Base-by-base conservation (phyloP, 2,113 vertebrate species). In the Nannobrachium achirus region DNA sequence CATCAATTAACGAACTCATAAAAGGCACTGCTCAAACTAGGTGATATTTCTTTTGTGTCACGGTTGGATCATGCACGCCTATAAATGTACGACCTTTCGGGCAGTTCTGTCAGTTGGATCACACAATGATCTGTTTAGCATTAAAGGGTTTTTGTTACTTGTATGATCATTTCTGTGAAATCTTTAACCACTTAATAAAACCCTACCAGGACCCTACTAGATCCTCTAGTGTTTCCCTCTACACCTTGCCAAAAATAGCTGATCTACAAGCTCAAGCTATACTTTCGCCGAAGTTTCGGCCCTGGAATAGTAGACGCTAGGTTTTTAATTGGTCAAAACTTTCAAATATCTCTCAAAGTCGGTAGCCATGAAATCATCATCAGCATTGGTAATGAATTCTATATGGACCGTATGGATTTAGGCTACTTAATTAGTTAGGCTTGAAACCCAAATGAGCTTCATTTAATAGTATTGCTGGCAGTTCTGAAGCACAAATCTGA, bases 401-500 rank as follows among this genome's bases (percentile, higher is more conserved):
- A 59, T 44, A 45, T 45, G 53, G 46, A 38, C 19, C 0, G 62
- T n/a, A n/a, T 15, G 65, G 56, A 71, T 64, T 69, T 71, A 49
- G 60, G 44, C 41, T 33, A 2, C 25, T 33, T 33, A 3, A 25
- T 66, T 68, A 40, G 63, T 69, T 60, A 56, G 44, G 15, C 65
- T 74, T 80, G 63, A 66, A 61, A 68, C 39, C 11, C 44, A 75
- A 76, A 66, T 80, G n/a, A 73, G 48, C 39, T 73, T 6, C 52
- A 45, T 80, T 68, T 60, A 73, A 71, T 74, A 19, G 3, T 67
- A 45, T 25, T 20, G 38, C 46, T 15, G 58, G 57, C 58, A 64
- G 53, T 60, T 56, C 58, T 39, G 70, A 74, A 65, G 50, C 55
- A 73, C 58, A 63, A 63, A 48, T 44, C 59, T 39, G 51, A 38